A percentile compares a stretch with the other conserved stretches of the same genome.
These are phyloP conservation scores for Drosophila kikkawai DNA, from an alignment of 1,140 invertebrate genomes.

Conservation along the genomic window DNA sequence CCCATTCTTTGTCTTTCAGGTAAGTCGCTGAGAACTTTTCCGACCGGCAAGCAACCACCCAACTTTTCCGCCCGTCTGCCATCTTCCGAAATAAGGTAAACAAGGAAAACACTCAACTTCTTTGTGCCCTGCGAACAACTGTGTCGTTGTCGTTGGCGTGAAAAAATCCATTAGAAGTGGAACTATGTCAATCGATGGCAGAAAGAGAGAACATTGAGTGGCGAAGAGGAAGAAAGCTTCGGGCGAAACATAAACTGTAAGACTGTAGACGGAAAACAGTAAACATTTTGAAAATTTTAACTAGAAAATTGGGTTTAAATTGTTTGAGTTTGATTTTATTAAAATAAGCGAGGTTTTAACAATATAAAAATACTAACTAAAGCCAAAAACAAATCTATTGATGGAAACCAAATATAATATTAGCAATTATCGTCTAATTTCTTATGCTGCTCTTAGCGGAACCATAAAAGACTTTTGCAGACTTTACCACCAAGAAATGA, in stretches of 20 bases:
- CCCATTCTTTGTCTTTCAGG: slow-evolving; percentile 59
- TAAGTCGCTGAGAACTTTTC: slow-evolving; percentile 65
- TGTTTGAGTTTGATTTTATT: neutral
- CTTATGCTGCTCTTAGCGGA: neutral
- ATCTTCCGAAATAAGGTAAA: slow-evolving; percentile 50
- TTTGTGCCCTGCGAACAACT: slow-evolving; percentile 56
- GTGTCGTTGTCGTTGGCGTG: slow-evolving; percentile 74
- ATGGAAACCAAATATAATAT: neutral
- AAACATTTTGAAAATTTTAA: neutral
- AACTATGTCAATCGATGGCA: slow-evolving; percentile 79
- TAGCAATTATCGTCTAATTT: neutral
- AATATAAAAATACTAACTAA: neutral
- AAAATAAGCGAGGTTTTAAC: too few species aligned
- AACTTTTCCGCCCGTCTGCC: slow-evolving; percentile 20
- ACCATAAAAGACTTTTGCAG: neutral
- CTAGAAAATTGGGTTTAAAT: neutral
- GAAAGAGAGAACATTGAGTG: slow-evolving; percentile 63
- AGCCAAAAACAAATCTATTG: too few species aligned
- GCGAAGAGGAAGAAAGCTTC: slow-evolving; percentile 27
- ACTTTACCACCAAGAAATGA: neutral
- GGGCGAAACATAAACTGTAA: slow-evolving; percentile 23
- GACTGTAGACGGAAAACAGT: slow-evolving; percentile 7
- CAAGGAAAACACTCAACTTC: slow-evolving; percentile 52
- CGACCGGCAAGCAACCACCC: slow-evolving; percentile 1
- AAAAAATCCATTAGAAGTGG: slow-evolving; percentile 81